These are phyloP conservation scores for Maniola hyperantus DNA, from an alignment of 2,888 invertebrate species.

Conservation along the genomic window DNA sequence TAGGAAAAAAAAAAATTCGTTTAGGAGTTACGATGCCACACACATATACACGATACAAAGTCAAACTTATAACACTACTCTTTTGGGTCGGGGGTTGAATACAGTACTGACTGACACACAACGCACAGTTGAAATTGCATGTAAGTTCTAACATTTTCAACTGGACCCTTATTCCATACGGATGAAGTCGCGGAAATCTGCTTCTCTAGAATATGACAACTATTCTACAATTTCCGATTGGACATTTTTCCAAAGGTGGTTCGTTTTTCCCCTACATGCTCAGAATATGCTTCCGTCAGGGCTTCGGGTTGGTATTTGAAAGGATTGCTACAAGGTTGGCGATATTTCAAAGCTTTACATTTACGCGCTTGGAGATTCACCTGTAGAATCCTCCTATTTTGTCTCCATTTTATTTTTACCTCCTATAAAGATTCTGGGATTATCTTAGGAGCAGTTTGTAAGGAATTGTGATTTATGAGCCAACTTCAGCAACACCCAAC, in stretches of 20 bases:
- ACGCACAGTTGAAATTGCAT: too few species aligned
- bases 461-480: background rate
- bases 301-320: background rate
- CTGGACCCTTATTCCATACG: too few species aligned
- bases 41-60: too few species aligned
- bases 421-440: background rate
- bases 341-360: slow-evolving; percentile 8
- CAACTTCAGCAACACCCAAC: background rate
- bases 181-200: too few species aligned
- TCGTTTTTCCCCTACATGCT: background rate
- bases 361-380: slow-evolving; percentile 7
- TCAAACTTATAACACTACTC: too few species aligned
- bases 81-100: too few species aligned
- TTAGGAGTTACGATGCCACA: too few species aligned
- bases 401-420: slow-evolving; percentile 1
- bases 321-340: slow-evolving; percentile 2
- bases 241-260: background rate
- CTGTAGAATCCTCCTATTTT: slow-evolving; percentile 4
- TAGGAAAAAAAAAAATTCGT: too few species aligned
- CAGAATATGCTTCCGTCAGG: background rate
- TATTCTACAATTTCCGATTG: background rate
- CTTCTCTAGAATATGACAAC: too few species aligned
- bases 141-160: too few species aligned
- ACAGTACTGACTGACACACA: too few species aligned
- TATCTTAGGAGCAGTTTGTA: slow-evolving; percentile 4